Evolutionary conservation across 2,888 invertebrate genomes (phyloP).

Genomic region (Tuta absoluta): DNA sequence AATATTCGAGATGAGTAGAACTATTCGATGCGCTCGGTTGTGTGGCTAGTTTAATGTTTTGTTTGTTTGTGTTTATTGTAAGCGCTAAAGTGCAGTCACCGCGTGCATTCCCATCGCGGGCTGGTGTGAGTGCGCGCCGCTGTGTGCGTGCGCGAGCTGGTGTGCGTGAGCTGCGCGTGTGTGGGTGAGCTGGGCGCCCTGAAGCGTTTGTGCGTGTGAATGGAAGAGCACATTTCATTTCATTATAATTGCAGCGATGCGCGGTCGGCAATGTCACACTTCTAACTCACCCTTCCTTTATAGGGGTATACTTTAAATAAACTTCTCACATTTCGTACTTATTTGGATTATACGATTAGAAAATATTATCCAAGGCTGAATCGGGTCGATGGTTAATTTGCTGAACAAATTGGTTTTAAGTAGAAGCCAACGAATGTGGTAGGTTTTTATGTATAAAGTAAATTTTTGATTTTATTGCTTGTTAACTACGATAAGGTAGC

Average conservation of each 20-base stretch:
- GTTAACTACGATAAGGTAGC: constrained; percentile 73
- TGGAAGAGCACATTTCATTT: constrained; percentile 80
- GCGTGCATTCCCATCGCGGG: constrained; percentile 74
- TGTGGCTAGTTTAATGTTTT: constrained; percentile 72
- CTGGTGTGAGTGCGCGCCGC: constrained; percentile 58
- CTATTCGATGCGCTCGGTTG: constrained; percentile 60
- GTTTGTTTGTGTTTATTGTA: constrained; percentile 81
- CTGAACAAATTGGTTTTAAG: constrained; percentile 21
- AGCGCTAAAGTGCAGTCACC: constrained; percentile 80
- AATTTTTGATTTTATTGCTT: constrained; percentile 72
- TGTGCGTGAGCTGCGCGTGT: constrained; percentile 58
- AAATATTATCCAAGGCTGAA: constrained; percentile 19
- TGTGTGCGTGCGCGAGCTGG: constrained; percentile 40
- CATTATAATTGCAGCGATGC: constrained; percentile 79
- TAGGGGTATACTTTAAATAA: constrained; percentile 45
- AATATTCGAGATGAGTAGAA: constrained; percentile 46
- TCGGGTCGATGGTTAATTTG: constrained; percentile 17
- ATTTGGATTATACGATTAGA: constrained; percentile 25
- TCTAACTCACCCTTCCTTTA: constrained; percentile 62
- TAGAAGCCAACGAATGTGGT: constrained; percentile 26
- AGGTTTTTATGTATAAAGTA: constrained; percentile 51
- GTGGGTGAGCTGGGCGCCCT: constrained; percentile 68
- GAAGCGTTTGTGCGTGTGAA: constrained; percentile 79
- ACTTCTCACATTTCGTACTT: constrained; percentile 23
- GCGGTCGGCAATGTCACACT: constrained; percentile 74